These are phyloP conservation scores for Periplaneta americana DNA, from an alignment of 1,140 invertebrate species.

Conservation along the genomic window DNA sequence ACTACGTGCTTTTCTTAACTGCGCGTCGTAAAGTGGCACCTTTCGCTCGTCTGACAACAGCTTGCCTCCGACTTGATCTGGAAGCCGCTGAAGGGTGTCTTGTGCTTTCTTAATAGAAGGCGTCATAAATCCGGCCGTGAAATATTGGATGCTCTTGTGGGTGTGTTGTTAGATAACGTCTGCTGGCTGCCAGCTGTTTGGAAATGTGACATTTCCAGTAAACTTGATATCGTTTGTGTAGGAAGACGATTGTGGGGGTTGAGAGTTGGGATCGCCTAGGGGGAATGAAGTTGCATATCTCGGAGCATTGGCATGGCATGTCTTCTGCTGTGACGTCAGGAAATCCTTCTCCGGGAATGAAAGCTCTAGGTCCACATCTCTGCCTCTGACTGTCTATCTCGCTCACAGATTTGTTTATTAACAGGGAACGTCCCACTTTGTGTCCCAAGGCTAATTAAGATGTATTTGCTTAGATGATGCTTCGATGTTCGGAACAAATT, in stretches of 20 bases:
- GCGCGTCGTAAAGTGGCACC: too few species aligned
- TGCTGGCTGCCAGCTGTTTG: not conserved
- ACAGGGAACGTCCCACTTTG: not conserved
- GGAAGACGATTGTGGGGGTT: too few species aligned
- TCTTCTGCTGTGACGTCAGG: not conserved
- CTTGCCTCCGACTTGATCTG: too few species aligned
- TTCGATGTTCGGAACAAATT: too few species aligned
- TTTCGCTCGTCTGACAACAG: too few species aligned
- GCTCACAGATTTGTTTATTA: not conserved
- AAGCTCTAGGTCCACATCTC: not conserved
- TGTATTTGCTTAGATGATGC: too few species aligned
- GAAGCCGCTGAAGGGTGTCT: too few species aligned
- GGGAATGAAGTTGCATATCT: not conserved
- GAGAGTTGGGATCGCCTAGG: too few species aligned
- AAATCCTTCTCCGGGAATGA: not conserved
- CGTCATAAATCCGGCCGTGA: not conserved
- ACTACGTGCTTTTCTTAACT: too few species aligned
- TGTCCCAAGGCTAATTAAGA: not conserved
- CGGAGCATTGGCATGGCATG: not conserved
- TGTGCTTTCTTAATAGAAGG: too few species aligned
- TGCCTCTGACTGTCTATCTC: too few species aligned
- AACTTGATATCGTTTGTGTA: not conserved
- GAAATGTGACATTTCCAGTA: not conserved
- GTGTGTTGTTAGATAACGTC: not conserved
- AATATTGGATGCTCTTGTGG: not conserved